phyloP scores from a whole-genome alignment of 2,797 vertebrate genomes.

The Amniataba percoides region DNA sequence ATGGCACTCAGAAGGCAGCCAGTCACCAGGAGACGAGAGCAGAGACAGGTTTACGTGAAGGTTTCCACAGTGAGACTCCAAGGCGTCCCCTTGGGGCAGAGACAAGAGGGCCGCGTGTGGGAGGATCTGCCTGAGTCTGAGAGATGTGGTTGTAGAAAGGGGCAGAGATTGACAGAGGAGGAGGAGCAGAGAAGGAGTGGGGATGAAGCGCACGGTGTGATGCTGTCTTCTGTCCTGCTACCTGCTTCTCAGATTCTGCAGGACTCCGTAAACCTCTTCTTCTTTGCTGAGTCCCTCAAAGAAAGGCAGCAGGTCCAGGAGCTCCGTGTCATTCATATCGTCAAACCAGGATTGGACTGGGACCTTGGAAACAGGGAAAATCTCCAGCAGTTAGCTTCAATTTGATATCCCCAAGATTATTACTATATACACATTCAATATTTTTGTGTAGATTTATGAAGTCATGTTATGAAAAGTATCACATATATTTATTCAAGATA shows the following conservation, averaged over 20 bases:
- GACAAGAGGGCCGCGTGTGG: slow-evolving; percentile 64
- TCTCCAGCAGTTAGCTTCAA: not conserved
- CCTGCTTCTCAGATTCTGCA: slow-evolving; percentile 94
- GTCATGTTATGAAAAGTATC: not conserved
- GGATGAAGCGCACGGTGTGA: slow-evolving; percentile 34
- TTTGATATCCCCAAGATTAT: not conserved
- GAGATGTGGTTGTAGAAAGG: slow-evolving; percentile 55
- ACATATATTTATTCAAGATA: not conserved
- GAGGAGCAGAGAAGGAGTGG: slow-evolving; percentile 14
- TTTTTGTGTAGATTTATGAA: not conserved
- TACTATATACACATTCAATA: not conserved
- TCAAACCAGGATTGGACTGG: slow-evolving; percentile 99
- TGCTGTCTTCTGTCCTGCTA: slow-evolving; percentile 85
- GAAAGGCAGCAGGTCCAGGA: slow-evolving; percentile 97
- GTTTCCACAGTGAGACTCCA: slow-evolving; percentile 80
- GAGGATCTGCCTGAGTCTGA: slow-evolving; percentile 75
- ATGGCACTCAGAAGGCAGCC: slow-evolving; percentile 76
- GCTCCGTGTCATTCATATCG: slow-evolving; percentile 97
- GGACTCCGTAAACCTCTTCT: slow-evolving; percentile 94
- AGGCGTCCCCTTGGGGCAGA: slow-evolving; percentile 65
- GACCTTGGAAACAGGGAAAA: slow-evolving; percentile 83
- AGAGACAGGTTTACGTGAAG: slow-evolving; percentile 37
- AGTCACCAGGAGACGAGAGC: slow-evolving; percentile 68
- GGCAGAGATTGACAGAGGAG: slow-evolving; percentile 43
- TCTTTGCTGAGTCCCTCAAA: slow-evolving; percentile 97